Percentiles rank a stretch among this genome's conserved stretches.
phyloP scores from a whole-genome alignment of 2,888 invertebrate species.

The Drosophila paranaensis region DNA sequence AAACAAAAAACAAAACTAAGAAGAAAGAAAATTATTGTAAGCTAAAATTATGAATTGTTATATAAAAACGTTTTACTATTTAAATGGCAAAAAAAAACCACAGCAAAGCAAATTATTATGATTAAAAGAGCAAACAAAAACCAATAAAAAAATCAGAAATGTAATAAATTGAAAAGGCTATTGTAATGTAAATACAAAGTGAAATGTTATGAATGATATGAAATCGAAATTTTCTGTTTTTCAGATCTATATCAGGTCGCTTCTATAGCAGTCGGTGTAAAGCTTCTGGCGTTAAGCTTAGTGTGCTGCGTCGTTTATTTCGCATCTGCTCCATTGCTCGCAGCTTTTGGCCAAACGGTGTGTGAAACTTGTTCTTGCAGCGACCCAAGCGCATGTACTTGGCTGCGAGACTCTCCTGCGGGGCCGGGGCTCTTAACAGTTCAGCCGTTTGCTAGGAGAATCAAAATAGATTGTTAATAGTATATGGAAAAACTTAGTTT shows the following conservation, averaged over 20 bases:
- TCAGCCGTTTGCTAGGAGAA: neutral
- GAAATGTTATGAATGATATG: conserved; percentile 34
- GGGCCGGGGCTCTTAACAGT: neutral
- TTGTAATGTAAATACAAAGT: conserved; percentile 59
- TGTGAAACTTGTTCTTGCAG: conserved; percentile 1
- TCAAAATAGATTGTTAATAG: neutral
- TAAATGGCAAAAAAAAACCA: conserved; percentile 64
- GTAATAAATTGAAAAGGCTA: conserved; percentile 59
- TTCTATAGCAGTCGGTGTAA: conserved; percentile 31
- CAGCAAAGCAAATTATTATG: conserved; percentile 66
- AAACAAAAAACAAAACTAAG: conserved; percentile 39
- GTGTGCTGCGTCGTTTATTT: conserved; percentile 19
- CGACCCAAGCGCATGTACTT: conserved; percentile 38
- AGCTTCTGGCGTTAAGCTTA: conserved; percentile 47
- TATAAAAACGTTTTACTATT: conserved; percentile 79
- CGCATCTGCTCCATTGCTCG: conserved; percentile 42
- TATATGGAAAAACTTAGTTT: no score
- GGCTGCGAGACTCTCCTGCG: conserved; percentile 18
- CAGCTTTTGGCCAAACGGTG: conserved; percentile 29
- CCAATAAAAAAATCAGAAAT: conserved; percentile 44
- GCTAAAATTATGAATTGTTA: conserved; percentile 81
- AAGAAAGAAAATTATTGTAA: conserved; percentile 59
- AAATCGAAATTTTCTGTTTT: conserved; percentile 20
- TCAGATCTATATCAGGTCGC: neutral
- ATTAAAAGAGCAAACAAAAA: conserved; percentile 51